Conservation (phyloP, 2,888 invertebrate genomes). For the Eilema caniola region DNA sequence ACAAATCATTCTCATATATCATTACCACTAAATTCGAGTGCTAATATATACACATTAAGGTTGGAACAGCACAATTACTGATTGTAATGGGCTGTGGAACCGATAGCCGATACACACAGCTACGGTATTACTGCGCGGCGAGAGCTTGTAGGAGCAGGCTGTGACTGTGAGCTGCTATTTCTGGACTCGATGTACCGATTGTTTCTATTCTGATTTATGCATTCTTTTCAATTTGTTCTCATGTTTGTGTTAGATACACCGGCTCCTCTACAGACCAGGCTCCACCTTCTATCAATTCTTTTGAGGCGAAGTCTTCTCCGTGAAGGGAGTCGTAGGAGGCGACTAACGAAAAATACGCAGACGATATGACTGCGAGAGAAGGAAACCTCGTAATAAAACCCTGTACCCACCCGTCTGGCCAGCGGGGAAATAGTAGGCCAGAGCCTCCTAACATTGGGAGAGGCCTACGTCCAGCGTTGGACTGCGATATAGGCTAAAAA, state of each 20-base stretch:
- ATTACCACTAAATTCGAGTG: not conserved
- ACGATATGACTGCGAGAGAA: no score
- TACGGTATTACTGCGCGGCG: not conserved
- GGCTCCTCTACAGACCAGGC: not conserved
- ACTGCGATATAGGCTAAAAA: no score
- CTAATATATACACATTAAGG: not conserved
- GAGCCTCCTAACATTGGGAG: no score
- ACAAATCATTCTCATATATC: not conserved
- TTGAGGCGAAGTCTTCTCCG: not conserved
- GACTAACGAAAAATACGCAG: no score
- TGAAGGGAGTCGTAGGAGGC: no score
- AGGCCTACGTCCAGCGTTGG: no score
- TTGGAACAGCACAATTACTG: not conserved
- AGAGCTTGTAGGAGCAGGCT: not conserved
- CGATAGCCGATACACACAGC: not conserved
- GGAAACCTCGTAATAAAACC: no score
- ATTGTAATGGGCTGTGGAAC: not conserved
- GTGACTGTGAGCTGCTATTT: slow-evolving; percentile 10
- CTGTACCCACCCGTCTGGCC: no score
- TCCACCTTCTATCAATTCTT: not conserved
- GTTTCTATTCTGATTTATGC: not conserved
- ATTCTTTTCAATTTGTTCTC: not conserved
- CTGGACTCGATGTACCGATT: not conserved
- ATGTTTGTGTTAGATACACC: not conserved
- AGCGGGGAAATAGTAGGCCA: no score